Base-by-base conservation (phyloP, 2,888 invertebrate species). In the Heliconius aoede region DNA sequence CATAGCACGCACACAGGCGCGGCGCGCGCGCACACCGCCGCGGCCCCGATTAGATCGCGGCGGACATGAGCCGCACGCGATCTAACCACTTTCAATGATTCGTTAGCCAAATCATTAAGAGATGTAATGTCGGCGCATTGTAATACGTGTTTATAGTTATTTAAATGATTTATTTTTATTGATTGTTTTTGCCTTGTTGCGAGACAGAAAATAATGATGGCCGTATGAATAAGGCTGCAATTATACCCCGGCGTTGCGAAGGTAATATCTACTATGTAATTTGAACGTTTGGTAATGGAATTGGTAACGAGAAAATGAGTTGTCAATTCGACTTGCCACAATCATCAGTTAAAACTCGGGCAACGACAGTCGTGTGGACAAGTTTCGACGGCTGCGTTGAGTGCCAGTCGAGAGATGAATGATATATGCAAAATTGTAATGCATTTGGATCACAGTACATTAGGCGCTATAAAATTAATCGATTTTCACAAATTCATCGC, bases 101-200 rank as follows among this genome's bases (percentile, higher is more conserved):
- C 94, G 94, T 94, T 94, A 94, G 94, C 94, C 89, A 93, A 94
- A 93, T 94, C 94, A 94, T 94, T 94, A 94, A 92, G 90, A 93
- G 93, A 94, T 93, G 93, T 93, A 94, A 93, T 94, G 91, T 89
- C 89, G 91, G 90, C 88, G 91, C 90, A 93, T 93, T 94, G 94
- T 94, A 92, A 89, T 92, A 90, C 91, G 91, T 92, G 94, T 94
- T 94, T 94, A 94, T 93, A 91, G 92, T 93, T 93, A 94, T 94
- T 94, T 93, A 94, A 94, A 94, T 94, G 94, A 94, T 94, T 93
- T 94, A 94, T 94, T 94, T 94, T 94, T 94, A 94, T 94, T 94
- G 93, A 94, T 94, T 92, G 94, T 94, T 93, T 93, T 94, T 89
- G 94, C 93, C 93, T 94, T 93, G 94, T 90, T 93, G 91, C 90